Evolutionary conservation across 2,797 vertebrate genomes (phyloP).

Genomic region (Oreortyx pictus): DNA sequence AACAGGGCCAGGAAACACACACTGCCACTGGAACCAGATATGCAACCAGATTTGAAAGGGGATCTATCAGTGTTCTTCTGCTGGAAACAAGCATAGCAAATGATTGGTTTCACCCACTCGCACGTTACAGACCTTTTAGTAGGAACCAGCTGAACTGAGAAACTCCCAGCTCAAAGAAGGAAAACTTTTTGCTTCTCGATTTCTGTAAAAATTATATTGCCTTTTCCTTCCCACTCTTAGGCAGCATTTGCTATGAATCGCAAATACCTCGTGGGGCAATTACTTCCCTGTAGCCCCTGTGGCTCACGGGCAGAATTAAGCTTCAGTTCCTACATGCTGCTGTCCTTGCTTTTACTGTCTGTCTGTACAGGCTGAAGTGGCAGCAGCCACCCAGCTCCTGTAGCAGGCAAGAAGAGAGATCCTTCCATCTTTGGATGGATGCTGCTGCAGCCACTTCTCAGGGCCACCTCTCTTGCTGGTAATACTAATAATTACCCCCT

Average conservation of each 20-base stretch:
- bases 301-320: not conserved
- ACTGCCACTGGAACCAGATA: constrained; percentile 42
- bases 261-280: not conserved
- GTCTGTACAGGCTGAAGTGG: not conserved
- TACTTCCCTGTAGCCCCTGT: not conserved
- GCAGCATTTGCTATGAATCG: not conserved
- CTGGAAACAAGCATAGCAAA: not conserved
- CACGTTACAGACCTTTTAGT: not conserved
- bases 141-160: constrained; percentile 5
- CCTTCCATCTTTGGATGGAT: not conserved
- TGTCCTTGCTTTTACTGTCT: not conserved
- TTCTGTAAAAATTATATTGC: not conserved
- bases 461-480: not conserved
- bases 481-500: not conserved
- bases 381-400: not conserved
- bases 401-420: not conserved
- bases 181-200: constrained; percentile 18
- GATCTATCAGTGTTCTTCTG: constrained; percentile 11
- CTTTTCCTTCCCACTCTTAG: not conserved
- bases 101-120: not conserved
- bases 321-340: not conserved
- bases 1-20: constrained; percentile 50
- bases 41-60: not conserved
- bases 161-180: not conserved
- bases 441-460: not conserved